Percentiles rank a stretch among this genome's conserved stretches.
These are phyloP conservation scores for Labia minor DNA, from an alignment of 2,888 invertebrate species.

Conservation along the genomic window DNA sequence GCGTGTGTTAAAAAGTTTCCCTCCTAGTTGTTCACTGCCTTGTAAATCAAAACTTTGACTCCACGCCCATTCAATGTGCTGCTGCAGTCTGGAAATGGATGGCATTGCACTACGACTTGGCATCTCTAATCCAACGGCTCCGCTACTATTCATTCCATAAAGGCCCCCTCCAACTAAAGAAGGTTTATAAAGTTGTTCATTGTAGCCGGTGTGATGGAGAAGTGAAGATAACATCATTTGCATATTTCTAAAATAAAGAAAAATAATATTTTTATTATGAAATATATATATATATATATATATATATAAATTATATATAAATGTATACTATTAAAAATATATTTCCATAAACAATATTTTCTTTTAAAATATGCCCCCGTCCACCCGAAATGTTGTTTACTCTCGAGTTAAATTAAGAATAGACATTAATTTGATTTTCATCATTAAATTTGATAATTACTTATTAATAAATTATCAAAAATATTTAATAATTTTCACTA, in stretches of 20 bases:
- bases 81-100: constrained; percentile 72
- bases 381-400: too few species aligned
- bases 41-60: constrained; percentile 66
- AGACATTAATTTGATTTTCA: too few species aligned
- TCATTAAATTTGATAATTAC: too few species aligned
- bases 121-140: constrained; percentile 34
- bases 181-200: constrained; percentile 41
- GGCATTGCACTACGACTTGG: constrained; percentile 58
- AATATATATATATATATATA: too few species aligned
- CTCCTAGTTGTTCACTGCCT: constrained; percentile 76
- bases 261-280: too few species aligned
- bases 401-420: too few species aligned
- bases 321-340: background rate
- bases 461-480: too few species aligned
- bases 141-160: constrained; percentile 23
- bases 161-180: constrained; percentile 35
- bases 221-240: constrained; percentile 85
- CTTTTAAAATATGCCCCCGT: too few species aligned
- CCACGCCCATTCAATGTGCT: constrained; percentile 76
- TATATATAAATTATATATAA: background rate
- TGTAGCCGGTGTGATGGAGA: constrained; percentile 56
- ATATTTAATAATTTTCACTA: too few species aligned
- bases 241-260: constrained; percentile 50
- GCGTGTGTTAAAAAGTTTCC: constrained; percentile 67
- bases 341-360: too few species aligned